Evolutionary conservation across 2,797 vertebrate species (phyloP).

Genomic region (Etheostoma nigrum): DNA sequence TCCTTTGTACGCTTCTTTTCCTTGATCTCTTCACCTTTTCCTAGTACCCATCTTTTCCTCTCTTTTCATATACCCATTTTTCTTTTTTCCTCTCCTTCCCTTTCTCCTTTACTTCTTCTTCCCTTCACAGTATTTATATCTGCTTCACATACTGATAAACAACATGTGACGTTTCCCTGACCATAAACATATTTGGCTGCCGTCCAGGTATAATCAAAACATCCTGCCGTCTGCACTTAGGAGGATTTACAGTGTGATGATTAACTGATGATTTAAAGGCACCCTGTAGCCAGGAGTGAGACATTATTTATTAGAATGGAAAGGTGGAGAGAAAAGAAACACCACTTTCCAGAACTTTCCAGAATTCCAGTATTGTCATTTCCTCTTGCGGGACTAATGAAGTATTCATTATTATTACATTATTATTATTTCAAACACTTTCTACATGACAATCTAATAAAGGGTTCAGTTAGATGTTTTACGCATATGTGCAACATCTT

Average conservation of each 20-base stretch:
- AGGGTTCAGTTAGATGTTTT: not conserved
- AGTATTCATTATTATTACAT: no score
- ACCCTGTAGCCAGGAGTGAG: not conserved
- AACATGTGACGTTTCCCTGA: not conserved
- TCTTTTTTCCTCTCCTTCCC: not conserved
- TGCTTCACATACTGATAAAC: slow-evolving; percentile 4
- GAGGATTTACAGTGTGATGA: slow-evolving; percentile 28
- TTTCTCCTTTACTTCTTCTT: not conserved
- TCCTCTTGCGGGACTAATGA: no score
- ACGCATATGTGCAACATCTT: no score
- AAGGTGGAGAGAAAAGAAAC: not conserved
- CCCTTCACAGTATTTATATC: slow-evolving; percentile 3
- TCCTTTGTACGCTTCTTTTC: not conserved
- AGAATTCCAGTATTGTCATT: not conserved
- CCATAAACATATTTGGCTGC: slow-evolving; percentile 19
- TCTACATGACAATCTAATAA: not conserved
- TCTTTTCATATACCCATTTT: not conserved
- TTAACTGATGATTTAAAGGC: slow-evolving; percentile 39
- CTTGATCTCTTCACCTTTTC: slow-evolving; percentile 14
- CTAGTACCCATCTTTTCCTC: not conserved
- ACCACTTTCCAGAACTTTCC: not conserved
- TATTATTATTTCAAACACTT: not conserved
- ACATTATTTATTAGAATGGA: slow-evolving; percentile 6
- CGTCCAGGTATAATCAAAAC: slow-evolving; percentile 23
- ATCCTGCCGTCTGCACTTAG: slow-evolving; percentile 12